Conservation (phyloP, 2,888 invertebrate species). For the Drosophila mercatorum region DNA sequence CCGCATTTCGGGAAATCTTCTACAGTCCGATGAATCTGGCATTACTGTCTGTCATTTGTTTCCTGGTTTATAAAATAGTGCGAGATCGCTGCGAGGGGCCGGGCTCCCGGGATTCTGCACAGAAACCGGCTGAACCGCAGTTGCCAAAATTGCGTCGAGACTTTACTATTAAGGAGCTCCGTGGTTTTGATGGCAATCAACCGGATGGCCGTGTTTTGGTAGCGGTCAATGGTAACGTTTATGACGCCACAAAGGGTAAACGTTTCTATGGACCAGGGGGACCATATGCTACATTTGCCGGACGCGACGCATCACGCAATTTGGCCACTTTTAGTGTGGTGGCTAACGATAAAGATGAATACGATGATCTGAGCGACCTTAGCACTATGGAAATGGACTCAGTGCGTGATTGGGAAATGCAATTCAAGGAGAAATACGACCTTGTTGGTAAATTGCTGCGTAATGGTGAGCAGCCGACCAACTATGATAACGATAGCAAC, state of each 20-base stretch:
- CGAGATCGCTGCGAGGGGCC: slow-evolving; percentile 86
- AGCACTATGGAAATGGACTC: slow-evolving; percentile 97
- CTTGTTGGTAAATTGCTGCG: slow-evolving; percentile 95
- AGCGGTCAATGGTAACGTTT: slow-evolving; percentile 97
- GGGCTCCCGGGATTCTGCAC: slow-evolving; percentile 55
- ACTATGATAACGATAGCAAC: slow-evolving; percentile 92
- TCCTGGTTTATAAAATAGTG: slow-evolving; percentile 91
- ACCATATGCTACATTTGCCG: slow-evolving; percentile 97
- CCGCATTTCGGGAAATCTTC: slow-evolving; percentile 87
- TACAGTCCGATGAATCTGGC: slow-evolving; percentile 90
- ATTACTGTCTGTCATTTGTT: slow-evolving; percentile 88
- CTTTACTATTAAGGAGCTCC: slow-evolving; percentile 94
- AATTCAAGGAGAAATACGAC: slow-evolving; percentile 98
- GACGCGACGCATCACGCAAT: slow-evolving; percentile 97
- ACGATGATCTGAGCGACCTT: slow-evolving; percentile 98
- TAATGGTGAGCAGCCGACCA: slow-evolving; percentile 95
- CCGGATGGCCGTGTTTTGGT: slow-evolving; percentile 95
- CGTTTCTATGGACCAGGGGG: slow-evolving; percentile 98
- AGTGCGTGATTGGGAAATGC: slow-evolving; percentile 98
- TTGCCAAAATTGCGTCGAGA: slow-evolving; percentile 94
- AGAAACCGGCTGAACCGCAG: slow-evolving; percentile 85
- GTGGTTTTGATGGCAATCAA: slow-evolving; percentile 93
- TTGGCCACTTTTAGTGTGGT: slow-evolving; percentile 96
- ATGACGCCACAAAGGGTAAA: slow-evolving; percentile 96
- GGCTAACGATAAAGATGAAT: slow-evolving; percentile 91